Percentiles rank a stretch among this genome's conserved stretches.
Conservation (phyloP, 2,888 invertebrate species). For the Gandaritis pyraliata region DNA sequence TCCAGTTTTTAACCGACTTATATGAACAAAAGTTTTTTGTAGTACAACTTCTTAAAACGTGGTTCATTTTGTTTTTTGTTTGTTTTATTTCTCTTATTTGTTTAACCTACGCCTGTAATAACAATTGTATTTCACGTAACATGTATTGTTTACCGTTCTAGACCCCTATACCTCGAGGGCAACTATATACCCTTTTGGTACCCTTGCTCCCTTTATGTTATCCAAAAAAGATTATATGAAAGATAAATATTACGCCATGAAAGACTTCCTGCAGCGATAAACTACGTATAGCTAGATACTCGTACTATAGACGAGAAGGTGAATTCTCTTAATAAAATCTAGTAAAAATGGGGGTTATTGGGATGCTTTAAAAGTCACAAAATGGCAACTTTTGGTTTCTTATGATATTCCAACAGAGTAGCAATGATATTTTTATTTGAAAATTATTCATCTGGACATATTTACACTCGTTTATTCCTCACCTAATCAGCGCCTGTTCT, state of each 20-base stretch:
- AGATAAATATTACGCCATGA: constrained; percentile 35
- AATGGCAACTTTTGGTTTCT: too few species aligned
- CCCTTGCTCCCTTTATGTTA: constrained; percentile 46
- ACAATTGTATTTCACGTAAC: constrained; percentile 19
- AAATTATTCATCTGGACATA: too few species aligned
- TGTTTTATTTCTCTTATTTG: constrained; percentile 4
- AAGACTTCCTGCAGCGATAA: not conserved
- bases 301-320: too few species aligned
- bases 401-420: too few species aligned
- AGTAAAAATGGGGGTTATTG: too few species aligned
- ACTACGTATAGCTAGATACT: too few species aligned
- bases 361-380: too few species aligned
- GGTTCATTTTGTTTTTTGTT: constrained; percentile 3
- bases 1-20: not conserved
- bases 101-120: constrained; percentile 7
- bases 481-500: too few species aligned
- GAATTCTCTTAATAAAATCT: too few species aligned
- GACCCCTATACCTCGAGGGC: constrained; percentile 36
- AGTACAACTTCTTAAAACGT: not conserved
- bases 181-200: constrained; percentile 50
- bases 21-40: not conserved
- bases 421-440: too few species aligned
- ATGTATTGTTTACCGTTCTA: constrained; percentile 24
- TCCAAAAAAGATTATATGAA: constrained; percentile 41
- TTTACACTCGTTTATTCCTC: too few species aligned